Evolutionary conservation across 2,888 invertebrate species (phyloP).

Genomic region (Panzeria rudis): DNA sequence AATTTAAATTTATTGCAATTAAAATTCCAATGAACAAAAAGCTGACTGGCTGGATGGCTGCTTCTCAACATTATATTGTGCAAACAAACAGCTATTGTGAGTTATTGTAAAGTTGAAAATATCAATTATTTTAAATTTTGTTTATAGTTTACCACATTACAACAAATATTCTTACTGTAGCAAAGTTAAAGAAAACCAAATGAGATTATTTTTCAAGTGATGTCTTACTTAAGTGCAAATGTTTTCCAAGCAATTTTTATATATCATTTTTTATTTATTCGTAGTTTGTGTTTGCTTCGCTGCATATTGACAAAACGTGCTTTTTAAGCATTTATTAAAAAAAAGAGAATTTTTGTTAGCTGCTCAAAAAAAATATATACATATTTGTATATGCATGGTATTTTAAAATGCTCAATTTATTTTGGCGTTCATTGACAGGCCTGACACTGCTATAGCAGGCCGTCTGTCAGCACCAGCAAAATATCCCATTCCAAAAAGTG

Average conservation of each 20-base stretch:
- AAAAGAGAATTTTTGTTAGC: constrained; percentile 17
- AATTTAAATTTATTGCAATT: constrained; percentile 68
- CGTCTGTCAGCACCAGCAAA: background rate
- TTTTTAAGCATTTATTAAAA: constrained; percentile 52
- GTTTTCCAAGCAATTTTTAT: constrained; percentile 6
- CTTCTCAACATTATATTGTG: constrained; percentile 11
- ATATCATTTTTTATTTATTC: background rate
- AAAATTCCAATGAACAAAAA: constrained; percentile 60
- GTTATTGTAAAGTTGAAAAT: constrained; percentile 27
- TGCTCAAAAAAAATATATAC: constrained; percentile 31
- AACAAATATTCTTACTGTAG: too few species aligned
- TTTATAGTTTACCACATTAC: constrained; percentile 39
- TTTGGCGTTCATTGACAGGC: constrained; percentile 67
- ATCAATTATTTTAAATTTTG: constrained; percentile 50
- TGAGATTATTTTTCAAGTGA: constrained; percentile 48
- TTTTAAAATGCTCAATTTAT: constrained; percentile 64
- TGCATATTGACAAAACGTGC: constrained; percentile 64
- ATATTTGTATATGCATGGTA: constrained; percentile 3
- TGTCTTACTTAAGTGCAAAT: constrained; percentile 66
- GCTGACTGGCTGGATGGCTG: constrained; percentile 10
- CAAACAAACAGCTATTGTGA: constrained; percentile 20
- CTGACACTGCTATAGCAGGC: constrained; percentile 27
- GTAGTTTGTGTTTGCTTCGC: background rate
- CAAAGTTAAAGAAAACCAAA: constrained; percentile 20
- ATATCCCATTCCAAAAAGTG: constrained; percentile 11